Conservation (phyloP, 2,113 vertebrate genomes). For the Nipponia nippon region DNA sequence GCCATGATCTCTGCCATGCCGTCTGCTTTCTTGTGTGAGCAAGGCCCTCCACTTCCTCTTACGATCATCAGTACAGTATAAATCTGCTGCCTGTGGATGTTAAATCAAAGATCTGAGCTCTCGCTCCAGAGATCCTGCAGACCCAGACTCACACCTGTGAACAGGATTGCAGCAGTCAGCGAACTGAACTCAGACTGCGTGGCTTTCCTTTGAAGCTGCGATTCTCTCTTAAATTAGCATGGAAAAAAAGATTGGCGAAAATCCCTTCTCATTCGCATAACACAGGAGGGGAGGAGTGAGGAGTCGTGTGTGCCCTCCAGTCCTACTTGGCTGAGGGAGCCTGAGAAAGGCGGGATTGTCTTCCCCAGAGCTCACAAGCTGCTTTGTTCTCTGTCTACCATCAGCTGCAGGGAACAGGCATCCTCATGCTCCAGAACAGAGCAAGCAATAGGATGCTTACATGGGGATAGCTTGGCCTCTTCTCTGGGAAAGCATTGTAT, state of each 20-base stretch:
- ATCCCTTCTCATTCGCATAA: neutral
- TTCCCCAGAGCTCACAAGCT: neutral
- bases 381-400: neutral
- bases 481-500: neutral
- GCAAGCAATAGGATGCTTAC: neutral
- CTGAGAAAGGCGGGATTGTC: neutral
- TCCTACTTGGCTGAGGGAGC: neutral
- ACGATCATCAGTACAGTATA: neutral
- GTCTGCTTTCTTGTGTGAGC: neutral
- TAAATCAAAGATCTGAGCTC: neutral
- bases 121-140: neutral
- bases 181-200: neutral
- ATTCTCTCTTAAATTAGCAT: neutral
- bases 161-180: neutral
- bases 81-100: neutral
- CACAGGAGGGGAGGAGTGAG: neutral
- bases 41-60: neutral
- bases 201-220: neutral
- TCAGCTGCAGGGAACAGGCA: neutral
- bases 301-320: neutral
- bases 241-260: neutral
- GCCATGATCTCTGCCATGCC: rapidly evolving
- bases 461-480: neutral
- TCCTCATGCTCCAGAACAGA: neutral
- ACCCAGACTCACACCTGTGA: neutral